phyloP scores from a whole-genome alignment of 2,888 invertebrate genomes.

The Polymixis flavicincta region DNA sequence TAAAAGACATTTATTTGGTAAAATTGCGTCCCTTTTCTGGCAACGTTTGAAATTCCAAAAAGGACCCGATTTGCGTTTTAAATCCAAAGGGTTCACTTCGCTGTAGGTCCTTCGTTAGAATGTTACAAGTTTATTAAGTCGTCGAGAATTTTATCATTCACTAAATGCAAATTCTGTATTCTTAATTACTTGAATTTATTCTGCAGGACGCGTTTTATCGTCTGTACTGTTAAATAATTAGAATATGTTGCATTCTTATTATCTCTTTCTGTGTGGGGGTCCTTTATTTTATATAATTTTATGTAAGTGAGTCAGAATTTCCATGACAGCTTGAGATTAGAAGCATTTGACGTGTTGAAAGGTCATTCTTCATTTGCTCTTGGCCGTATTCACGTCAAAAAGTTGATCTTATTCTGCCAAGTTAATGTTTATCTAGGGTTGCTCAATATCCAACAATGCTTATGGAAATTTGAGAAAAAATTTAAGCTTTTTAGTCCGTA shows the following conservation, averaged over 20 bases:
- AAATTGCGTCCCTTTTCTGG: slow-evolving; percentile 19
- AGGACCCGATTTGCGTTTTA: slow-evolving; percentile 10
- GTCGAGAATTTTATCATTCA: slow-evolving; percentile 41
- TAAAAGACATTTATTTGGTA: slow-evolving; percentile 29
- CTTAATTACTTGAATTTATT: slow-evolving; percentile 49
- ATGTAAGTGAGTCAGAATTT: slow-evolving; percentile 33
- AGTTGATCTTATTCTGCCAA: slow-evolving; percentile 20
- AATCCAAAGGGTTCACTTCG: slow-evolving; percentile 24
- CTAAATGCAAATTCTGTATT: slow-evolving; percentile 43
- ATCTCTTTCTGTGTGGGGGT: slow-evolving; percentile 22
- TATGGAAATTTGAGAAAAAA: neutral
- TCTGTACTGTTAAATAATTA: slow-evolving; percentile 39
- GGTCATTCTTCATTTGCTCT: slow-evolving; percentile 29
- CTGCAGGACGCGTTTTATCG: slow-evolving; percentile 35
- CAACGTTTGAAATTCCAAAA: slow-evolving; percentile 19
- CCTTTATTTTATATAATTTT: slow-evolving; percentile 25
- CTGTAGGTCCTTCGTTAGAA: slow-evolving; percentile 51
- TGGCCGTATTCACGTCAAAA: slow-evolving; percentile 28
- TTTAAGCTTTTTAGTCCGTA: neutral
- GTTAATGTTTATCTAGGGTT: neutral
- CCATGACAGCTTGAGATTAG: slow-evolving; percentile 34
- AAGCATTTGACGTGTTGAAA: slow-evolving; percentile 27
- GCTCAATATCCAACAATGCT: neutral
- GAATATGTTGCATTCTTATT: slow-evolving; percentile 32
- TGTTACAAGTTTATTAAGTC: slow-evolving; percentile 52